phyloP scores from a whole-genome alignment of 2,888 invertebrate genomes.

The Resseliella maxima region DNA sequence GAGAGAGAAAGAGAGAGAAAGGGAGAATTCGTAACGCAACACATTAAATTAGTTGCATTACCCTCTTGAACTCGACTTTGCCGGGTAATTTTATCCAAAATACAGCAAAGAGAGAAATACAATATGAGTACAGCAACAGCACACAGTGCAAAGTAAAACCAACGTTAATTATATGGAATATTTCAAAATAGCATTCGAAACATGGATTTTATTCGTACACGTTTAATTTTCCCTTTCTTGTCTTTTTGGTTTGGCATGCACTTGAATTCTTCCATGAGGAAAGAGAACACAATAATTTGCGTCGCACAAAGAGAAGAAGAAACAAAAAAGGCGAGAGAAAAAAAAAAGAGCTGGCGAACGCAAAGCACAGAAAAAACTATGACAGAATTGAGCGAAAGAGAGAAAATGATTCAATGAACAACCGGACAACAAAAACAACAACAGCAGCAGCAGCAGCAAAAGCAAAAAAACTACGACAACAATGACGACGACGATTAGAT shows the following conservation, averaged over 20 bases:
- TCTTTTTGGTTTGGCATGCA: slow-evolving; percentile 32
- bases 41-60: slow-evolving; percentile 35
- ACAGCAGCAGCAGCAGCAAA: too few relatives aligned
- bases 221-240: neutral
- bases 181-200: slow-evolving; percentile 29
- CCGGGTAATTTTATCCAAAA: neutral
- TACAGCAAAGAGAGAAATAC: neutral
- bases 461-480: neutral
- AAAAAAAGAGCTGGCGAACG: neutral
- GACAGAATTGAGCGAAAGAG: neutral
- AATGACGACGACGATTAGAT: slow-evolving; percentile 46
- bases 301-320: neutral
- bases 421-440: slow-evolving; percentile 2
- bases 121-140: neutral
- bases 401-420: neutral
- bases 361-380: neutral
- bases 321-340: neutral
- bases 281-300: neutral
- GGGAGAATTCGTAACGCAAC: neutral
- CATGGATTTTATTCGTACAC: slow-evolving; percentile 25
- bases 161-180: slow-evolving; percentile 46
- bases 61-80: neutral
- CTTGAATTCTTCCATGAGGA: slow-evolving; percentile 3
- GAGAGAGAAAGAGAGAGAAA: too few relatives aligned
- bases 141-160: slow-evolving; percentile 14